Conservation (phyloP, 2,113 vertebrate genomes). For the Lamprologus lemairii region DNA sequence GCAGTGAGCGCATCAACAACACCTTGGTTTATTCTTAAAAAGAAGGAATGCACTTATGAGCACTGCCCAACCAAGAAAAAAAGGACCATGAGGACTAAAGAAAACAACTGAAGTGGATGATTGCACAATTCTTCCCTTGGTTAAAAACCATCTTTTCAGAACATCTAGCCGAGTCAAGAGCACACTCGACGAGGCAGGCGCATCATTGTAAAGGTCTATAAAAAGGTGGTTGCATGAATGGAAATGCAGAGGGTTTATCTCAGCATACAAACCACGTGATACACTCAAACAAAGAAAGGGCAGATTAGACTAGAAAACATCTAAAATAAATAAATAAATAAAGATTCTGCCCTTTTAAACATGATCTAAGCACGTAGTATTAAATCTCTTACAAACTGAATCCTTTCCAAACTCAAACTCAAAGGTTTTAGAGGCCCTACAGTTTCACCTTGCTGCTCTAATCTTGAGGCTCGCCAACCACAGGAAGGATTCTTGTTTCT, state of each 20-base stretch:
- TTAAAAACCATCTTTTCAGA: background rate
- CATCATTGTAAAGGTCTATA: background rate
- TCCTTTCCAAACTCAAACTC: background rate
- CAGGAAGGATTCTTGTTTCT: background rate
- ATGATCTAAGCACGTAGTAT: background rate
- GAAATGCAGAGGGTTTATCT: background rate
- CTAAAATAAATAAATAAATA: background rate
- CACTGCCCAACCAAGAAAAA: background rate
- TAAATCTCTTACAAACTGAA: background rate
- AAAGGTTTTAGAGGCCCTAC: background rate
- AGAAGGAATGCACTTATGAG: background rate
- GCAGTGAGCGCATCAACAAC: background rate
- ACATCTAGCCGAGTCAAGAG: background rate
- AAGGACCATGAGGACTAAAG: background rate
- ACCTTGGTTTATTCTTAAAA: background rate
- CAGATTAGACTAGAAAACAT: background rate
- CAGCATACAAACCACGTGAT: background rate
- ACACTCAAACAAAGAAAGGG: background rate
- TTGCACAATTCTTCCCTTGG: background rate
- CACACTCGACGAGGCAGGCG: background rate
- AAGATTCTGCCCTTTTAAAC: background rate
- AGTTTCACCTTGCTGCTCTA: background rate
- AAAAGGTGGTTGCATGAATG: background rate
- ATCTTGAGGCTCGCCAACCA: background rate
- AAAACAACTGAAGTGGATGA: background rate